phyloP scores from a whole-genome alignment of 2,113 vertebrate species.

The Pristiophorus japonicus region DNA sequence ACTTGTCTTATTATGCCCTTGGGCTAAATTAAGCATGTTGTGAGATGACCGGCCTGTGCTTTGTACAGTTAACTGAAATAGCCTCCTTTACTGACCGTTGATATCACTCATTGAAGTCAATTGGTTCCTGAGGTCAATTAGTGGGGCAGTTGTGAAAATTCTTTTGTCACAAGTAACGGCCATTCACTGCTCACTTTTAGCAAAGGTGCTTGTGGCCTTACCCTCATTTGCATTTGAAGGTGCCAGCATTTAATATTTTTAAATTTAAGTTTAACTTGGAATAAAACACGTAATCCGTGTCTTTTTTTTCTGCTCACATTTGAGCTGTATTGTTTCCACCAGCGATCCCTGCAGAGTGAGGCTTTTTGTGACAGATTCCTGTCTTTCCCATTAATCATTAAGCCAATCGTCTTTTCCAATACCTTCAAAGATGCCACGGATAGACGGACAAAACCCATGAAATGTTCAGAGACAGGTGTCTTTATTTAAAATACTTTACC shows the following conservation, averaged over 20 bases:
- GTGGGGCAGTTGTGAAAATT: not conserved
- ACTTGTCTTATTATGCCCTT: not conserved
- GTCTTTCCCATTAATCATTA: not conserved
- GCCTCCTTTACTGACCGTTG: not conserved
- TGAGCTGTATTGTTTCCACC: not conserved
- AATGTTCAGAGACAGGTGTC: not conserved
- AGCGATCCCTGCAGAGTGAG: not conserved
- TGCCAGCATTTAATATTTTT: not conserved
- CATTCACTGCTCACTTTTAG: not conserved
- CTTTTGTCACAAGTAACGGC: not conserved
- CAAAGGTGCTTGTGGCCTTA: not conserved
- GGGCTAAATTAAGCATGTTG: not conserved
- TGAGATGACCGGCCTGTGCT: not conserved
- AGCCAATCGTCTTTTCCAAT: not conserved
- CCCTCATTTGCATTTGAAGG: not conserved
- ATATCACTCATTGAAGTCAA: not conserved
- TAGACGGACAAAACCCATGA: not conserved
- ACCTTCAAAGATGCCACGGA: not conserved
- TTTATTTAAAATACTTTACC: not conserved
- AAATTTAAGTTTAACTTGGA: not conserved
- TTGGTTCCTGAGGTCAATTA: not conserved
- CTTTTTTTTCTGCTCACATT: not conserved
- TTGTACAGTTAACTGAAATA: not conserved
- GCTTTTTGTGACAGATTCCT: not conserved
- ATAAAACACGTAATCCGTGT: not conserved